phyloP scores from a whole-genome alignment of 2,113 vertebrate genomes.

The Larimichthys crocea region DNA sequence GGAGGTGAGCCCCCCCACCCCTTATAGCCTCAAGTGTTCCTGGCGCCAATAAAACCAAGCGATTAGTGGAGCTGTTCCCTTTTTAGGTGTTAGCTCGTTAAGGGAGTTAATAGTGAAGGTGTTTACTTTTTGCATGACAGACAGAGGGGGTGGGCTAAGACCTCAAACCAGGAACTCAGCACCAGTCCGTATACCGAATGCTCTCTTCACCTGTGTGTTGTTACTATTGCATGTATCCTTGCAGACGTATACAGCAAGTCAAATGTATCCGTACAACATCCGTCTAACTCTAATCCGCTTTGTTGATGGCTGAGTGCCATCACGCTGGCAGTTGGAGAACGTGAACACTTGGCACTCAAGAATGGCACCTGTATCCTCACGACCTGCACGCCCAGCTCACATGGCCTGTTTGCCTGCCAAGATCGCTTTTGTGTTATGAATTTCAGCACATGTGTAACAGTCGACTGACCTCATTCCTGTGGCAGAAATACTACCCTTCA shows the following conservation, averaged over 20 bases:
- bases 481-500: constrained; percentile 44
- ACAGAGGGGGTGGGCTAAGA: constrained; percentile 50
- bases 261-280: not conserved
- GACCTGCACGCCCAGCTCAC: constrained; percentile 30
- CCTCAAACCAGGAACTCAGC: constrained; percentile 36
- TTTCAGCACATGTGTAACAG: constrained; percentile 34
- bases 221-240: not conserved
- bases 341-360: not conserved
- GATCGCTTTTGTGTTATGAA: constrained; percentile 26
- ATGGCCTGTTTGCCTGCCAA: constrained; percentile 34
- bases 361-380: constrained; percentile 34
- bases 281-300: not conserved
- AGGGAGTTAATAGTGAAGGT: constrained; percentile 81
- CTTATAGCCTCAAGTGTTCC: constrained; percentile 55
- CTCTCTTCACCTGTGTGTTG: not conserved
- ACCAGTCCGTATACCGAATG: not conserved
- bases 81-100: constrained; percentile 88
- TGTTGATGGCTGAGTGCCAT: not conserved
- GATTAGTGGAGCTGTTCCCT: constrained; percentile 84
- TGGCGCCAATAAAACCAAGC: constrained; percentile 79
- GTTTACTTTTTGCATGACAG: constrained; percentile 85
- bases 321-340: not conserved
- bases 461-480: constrained; percentile 47
- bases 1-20: constrained; percentile 45
- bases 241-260: not conserved